Conservation (phyloP, 2,113 vertebrate genomes). For the Xiphophorus couchianus region DNA sequence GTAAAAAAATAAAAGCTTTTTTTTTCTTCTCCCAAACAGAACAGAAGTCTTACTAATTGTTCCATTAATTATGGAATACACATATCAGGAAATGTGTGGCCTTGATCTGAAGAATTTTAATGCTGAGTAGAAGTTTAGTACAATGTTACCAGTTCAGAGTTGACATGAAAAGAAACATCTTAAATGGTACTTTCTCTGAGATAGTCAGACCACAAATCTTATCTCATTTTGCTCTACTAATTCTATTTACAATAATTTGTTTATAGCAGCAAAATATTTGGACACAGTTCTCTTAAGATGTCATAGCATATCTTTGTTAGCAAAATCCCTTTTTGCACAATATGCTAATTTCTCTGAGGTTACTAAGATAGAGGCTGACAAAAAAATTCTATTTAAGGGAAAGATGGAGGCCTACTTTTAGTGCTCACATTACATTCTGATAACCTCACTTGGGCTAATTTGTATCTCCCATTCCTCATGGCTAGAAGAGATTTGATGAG, state of each 20-base stretch:
- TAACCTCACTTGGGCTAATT: conserved; percentile 27
- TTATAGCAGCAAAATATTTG: neutral
- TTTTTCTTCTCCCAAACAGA: neutral
- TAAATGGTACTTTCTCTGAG: neutral
- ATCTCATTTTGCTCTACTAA: neutral
- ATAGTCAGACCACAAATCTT: neutral
- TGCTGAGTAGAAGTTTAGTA: neutral
- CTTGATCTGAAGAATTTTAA: neutral
- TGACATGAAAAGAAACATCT: neutral
- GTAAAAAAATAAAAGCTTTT: too few relatives aligned
- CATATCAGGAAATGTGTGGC: neutral
- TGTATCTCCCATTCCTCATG: conserved; percentile 28
- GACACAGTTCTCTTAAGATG: neutral
- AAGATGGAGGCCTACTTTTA: conserved; percentile 7
- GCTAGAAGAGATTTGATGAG: conserved; percentile 43
- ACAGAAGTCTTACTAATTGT: neutral
- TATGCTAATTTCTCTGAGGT: neutral
- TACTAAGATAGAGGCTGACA: neutral
- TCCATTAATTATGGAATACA: neutral
- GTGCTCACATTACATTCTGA: conserved; percentile 21
- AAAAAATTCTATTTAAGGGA: neutral
- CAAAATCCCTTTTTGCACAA: neutral
- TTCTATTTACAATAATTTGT: neutral
- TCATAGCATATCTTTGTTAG: neutral
- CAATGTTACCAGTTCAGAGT: neutral